These are phyloP conservation scores for Trachelus iudaicus DNA, from an alignment of 2,888 invertebrate genomes.

Conservation along the genomic window DNA sequence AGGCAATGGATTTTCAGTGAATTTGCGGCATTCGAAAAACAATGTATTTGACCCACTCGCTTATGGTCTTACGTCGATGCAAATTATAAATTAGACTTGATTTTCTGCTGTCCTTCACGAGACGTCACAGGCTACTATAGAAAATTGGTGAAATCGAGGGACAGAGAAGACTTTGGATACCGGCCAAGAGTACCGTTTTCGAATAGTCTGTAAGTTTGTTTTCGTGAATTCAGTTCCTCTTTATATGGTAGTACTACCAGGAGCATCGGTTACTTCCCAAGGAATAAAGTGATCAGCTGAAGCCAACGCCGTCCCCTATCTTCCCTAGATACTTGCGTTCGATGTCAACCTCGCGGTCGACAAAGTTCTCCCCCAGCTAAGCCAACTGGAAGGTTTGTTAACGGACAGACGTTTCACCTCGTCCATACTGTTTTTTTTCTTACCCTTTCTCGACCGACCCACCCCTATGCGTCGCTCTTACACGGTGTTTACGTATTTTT, in stretches of 20 bases:
- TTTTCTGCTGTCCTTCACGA: background rate
- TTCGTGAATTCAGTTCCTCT: constrained; percentile 15
- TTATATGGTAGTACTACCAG: background rate
- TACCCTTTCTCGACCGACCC: background rate
- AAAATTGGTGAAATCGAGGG: background rate
- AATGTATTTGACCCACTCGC: background rate
- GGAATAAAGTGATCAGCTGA: constrained; percentile 20
- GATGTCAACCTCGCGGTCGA: constrained; percentile 18
- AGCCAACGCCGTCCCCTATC: constrained; percentile 3
- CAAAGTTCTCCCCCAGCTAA: constrained; percentile 7
- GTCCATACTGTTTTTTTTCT: background rate
- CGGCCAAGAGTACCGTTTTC: background rate
- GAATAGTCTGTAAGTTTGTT: constrained; percentile 19
- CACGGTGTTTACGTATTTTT: background rate
- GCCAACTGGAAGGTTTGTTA: background rate
- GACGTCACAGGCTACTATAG: background rate
- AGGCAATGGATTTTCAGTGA: too few species aligned
- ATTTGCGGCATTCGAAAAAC: background rate
- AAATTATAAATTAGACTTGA: background rate
- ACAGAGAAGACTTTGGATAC: background rate
- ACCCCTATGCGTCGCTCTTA: too few species aligned
- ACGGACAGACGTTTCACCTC: background rate
- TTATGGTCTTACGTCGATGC: background rate
- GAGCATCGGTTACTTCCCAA: constrained; percentile 10
- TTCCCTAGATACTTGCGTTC: constrained; percentile 5